Evolutionary conservation across 2,797 vertebrate species (phyloP), one percentile per base, ranked within the genome.

Genomic region (Notolabrus celidotus): DNA sequence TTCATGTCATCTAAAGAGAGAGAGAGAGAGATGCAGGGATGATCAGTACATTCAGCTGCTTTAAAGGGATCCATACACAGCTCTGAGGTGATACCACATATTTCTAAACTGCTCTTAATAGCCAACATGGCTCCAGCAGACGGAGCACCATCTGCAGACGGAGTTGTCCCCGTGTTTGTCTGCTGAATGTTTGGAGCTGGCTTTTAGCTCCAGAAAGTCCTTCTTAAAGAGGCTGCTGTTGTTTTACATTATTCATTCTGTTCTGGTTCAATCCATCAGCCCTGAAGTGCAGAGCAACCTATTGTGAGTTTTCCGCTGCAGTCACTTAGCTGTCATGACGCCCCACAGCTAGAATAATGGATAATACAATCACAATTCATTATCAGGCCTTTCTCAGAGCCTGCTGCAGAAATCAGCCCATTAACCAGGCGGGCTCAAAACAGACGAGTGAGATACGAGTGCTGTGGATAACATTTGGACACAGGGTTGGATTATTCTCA

Each of bases 1-100:
- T 99, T 99, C 97, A 99, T 98, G 85, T 99, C 98, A 92, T 99
- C 97, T 99, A 78, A 39, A 47, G 50, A 45, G 31, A 90, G 14
- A 80, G 23, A 73, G 41, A 79, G 2, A 65, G 1, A n/a, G n/a
- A n/a, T n/a, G n/a, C n/a, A n/a, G n/a, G n/a, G n/a, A n/a, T n/a
- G n/a, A n/a, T n/a, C n/a, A n/a, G n/a, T n/a, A n/a, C 34, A 36
- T 4, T 33, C 33, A 33, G 11, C 33, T 33, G 34, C 14, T 36
- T 12, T 2, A 36, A 36, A 31, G 36, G 34, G 39, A 4, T 39
- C 4, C 17, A 1, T 4, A 5, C 6, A 10, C 42, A 20, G n/a
- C n/a, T 43, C 17, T 9, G 10, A 8, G 12, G 14, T 4, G 38
- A 16, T 4, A 3, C 14, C 15, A 17, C 29, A 14, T 16, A 8